Base-by-base conservation (phyloP, 2,888 invertebrate species). In the Coremacera marginata region DNA sequence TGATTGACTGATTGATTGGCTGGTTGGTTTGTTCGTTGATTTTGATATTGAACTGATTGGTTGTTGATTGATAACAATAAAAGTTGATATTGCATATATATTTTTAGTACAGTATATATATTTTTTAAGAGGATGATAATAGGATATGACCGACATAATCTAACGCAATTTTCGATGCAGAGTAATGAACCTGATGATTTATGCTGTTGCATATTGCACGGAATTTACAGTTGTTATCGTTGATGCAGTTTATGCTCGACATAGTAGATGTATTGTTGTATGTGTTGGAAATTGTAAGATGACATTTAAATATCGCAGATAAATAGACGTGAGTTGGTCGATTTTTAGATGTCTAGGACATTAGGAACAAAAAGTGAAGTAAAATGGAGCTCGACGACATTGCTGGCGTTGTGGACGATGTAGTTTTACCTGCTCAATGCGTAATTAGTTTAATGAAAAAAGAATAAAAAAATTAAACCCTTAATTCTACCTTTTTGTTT, bases 1-100 rank as follows among this genome's bases (percentile, higher is more conserved):
- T 79, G 71, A 62, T 78, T 76, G 71, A 70, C 63, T 68, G 75
- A 51, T 77, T 77, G 74, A 57, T 71, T 77, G 76, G 19, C 81
- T 79, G 73, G n/a, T n/a, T n/a, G n/a, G 67, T 80, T 82, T 81
- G 74, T 80, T 83, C 81, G 78, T 80, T 81, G 81, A 52, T 80
- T 78, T 76, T 73, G 77, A 16, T 60, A 72, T 49, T 73, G 72
- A 57, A 27, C 52, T 79, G 78, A 77, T 77, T 78, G 77, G 78
- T 78, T 81, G 82, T 80, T 80, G 79, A 77, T 79, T 77, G 79
- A 75, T 76, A 80, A 78, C 79, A n/a, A 80, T 78, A 79, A 79
- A 31, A 37, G 55, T 77, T 77, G 51, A 78, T 76, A 75, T n/a
- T n/a, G n/a, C 44, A 44, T 11, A 44, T 44, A 44, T n/a, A 44